These are phyloP conservation scores for Xiphorhynchus erythropygius DNA, from an alignment of 2,797 vertebrate species.

Conservation along the genomic window DNA sequence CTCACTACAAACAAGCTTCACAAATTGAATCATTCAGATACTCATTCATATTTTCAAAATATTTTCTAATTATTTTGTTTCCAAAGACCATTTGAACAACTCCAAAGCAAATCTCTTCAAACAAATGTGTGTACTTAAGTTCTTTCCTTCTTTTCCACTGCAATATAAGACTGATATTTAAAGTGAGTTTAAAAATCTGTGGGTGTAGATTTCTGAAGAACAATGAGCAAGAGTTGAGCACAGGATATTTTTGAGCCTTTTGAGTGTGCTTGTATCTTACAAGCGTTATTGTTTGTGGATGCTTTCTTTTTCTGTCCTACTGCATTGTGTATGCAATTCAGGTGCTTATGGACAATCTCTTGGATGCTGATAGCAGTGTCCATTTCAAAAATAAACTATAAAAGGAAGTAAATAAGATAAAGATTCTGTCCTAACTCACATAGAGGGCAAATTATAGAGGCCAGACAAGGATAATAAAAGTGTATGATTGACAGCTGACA, in stretches of 20 bases:
- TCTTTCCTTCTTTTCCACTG: not conserved
- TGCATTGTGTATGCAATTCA: not conserved
- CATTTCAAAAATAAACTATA: not conserved
- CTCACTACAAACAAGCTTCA: not conserved
- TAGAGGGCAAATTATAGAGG: conserved; percentile 53
- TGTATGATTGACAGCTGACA: conserved; percentile 62
- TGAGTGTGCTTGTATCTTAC: not conserved
- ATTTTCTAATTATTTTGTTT: not conserved
- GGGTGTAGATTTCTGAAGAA: not conserved
- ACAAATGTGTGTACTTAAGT: not conserved
- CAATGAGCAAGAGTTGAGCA: rapidly evolving
- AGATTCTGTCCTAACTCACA: not conserved
- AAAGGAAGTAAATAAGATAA: not conserved
- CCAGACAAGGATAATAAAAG: conserved; percentile 56
- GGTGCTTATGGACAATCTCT: not conserved
- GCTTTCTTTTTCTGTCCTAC: not conserved
- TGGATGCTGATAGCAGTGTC: not conserved
- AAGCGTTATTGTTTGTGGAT: not conserved
- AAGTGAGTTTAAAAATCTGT: not conserved
- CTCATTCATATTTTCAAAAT: not conserved
- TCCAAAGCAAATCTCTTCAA: not conserved
- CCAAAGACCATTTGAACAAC: not conserved
- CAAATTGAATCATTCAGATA: not conserved
- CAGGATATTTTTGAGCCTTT: not conserved
- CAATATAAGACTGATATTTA: not conserved